Conservation (phyloP, 2,113 vertebrate species). For the Syrrhaptes paradoxus region DNA sequence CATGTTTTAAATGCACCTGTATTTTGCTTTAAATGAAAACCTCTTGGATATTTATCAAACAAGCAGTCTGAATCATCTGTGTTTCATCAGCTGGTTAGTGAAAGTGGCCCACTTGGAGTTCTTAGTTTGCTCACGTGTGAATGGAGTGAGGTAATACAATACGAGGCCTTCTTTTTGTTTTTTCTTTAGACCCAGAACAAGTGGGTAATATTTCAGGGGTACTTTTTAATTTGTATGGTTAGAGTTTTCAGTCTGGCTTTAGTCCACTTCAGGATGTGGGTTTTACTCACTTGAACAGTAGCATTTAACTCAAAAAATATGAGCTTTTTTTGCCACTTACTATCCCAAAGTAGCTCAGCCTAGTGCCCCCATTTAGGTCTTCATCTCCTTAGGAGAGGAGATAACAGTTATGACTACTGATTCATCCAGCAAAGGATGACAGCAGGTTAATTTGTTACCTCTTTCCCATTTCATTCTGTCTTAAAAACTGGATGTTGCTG, state of each 20-base stretch:
- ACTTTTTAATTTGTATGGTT: conserved; percentile 80
- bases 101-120: conserved; percentile 74
- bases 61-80: conserved; percentile 73
- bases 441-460: conserved; percentile 95
- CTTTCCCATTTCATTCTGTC: conserved; percentile 99
- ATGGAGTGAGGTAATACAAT: conserved; percentile 80
- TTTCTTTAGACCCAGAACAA: conserved; percentile 92
- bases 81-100: conserved; percentile 76
- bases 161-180: conserved; percentile 75
- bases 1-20: conserved; percentile 83
- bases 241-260: conserved; percentile 84
- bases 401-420: conserved; percentile 82
- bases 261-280: conserved; percentile 79
- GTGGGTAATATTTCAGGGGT: conserved; percentile 97
- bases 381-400: conserved; percentile 95
- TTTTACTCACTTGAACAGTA: conserved; percentile 74
- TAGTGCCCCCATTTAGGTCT: conserved; percentile 90
- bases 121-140: conserved; percentile 77
- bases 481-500: conserved; percentile 99
- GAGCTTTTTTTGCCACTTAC: conserved; percentile 81
- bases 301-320: conserved; percentile 86
- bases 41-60: conserved; percentile 75
- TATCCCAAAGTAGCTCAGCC: conserved; percentile 91
- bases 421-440: conserved; percentile 83
- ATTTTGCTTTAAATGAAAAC: conserved; percentile 82